Conservation (phyloP, 2,797 vertebrate species). For the Bradypus variegatus region DNA sequence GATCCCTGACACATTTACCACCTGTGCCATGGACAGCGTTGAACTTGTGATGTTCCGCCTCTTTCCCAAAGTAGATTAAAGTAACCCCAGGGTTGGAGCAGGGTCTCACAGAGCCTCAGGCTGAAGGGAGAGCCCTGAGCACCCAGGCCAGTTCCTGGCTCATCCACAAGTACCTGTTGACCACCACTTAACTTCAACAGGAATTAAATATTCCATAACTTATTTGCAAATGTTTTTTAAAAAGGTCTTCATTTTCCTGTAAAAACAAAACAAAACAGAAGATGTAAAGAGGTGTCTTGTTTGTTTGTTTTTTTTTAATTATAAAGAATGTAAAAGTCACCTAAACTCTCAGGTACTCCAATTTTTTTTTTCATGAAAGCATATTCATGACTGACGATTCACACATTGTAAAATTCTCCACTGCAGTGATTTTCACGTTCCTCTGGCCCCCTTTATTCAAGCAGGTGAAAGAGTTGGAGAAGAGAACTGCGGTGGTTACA, state of each 20-base stretch:
- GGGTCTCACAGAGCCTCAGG: neutral
- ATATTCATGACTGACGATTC: neutral
- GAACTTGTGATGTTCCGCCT: neutral
- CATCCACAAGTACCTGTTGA: neutral
- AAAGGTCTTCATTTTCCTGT: neutral
- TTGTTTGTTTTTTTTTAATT: neutral
- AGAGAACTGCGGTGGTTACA: accelerated
- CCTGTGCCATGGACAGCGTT: neutral
- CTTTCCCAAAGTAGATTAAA: neutral
- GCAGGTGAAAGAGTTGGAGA: neutral
- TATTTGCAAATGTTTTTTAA: neutral
- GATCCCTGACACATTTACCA: neutral
- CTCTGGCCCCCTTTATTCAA: neutral
- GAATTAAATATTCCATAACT: neutral
- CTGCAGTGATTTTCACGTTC: no score
- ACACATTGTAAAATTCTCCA: neutral
- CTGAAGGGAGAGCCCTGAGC: neutral
- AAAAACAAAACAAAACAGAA: neutral
- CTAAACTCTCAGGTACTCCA: neutral
- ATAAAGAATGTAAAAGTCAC: neutral
- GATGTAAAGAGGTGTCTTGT: neutral
- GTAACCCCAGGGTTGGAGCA: neutral
- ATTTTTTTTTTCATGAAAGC: neutral
- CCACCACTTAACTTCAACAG: neutral
- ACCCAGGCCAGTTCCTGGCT: neutral